Evolutionary conservation across 2,797 vertebrate genomes (phyloP), one percentile per base, ranked within the genome.

Genomic region (Muscicapa striata): DNA sequence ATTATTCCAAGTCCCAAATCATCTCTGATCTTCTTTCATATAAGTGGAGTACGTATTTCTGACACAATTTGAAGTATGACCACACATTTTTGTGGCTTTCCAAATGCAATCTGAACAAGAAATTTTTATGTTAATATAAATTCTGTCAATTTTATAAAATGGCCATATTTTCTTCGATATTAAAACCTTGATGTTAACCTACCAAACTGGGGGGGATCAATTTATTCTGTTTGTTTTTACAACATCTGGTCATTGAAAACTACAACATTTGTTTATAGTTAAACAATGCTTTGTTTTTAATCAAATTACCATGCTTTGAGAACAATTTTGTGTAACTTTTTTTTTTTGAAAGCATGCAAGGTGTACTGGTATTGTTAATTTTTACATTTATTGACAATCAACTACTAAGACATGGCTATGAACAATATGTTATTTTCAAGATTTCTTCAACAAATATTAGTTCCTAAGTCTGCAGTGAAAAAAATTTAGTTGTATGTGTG

Each of bases 141-240:
- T 52, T 59, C 16, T 48, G 23, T 29, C 5, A 66, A 20, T 78
- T 88, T 45, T 27, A 11, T 36, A 78, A 67, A 3, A 1, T 52
- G 6, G 0, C 3, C 17, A 13, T 57, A 30, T 38, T 80, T 38
- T 18, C 5, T 63, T 74, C 64, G 57, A 49, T 74, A 11, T 70
- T 80, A 52, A 73, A 74, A 55, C 2, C 7, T 79, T 32, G 27
- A 1, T 48, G 10, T 32, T 77, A 85, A 80, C 3, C 7, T 59
- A 24, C 1, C 11, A 41, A 29, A 63, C 58, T 21, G 30, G 5
- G 4, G 5, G 5, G 13, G 26, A 11, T 66, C 13, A 4, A 3
- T 32, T 38, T 29, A 30, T 51, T 41, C 10, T 43, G 1, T 13
- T 32, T 23, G 7, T 15, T 55, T 43, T 75, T 38, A 21, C n/a